Percentiles rank a stretch among this genome's conserved stretches.
Conservation (phyloP, 2,888 invertebrate species). For the Belgica antarctica region DNA sequence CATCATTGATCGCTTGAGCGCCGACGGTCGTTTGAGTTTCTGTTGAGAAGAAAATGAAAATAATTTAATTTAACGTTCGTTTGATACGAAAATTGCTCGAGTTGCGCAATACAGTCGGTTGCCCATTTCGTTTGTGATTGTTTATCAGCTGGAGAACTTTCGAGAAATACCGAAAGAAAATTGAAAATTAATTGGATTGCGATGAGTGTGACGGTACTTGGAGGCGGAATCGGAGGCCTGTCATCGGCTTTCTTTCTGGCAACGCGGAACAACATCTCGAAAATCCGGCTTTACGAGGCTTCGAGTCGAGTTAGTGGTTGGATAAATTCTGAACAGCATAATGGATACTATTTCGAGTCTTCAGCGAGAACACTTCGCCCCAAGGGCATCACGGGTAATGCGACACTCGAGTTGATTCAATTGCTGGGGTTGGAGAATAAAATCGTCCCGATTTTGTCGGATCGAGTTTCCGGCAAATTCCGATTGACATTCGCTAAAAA, state of each 20-base stretch:
- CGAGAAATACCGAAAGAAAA: neutral
- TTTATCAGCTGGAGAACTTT: too few relatives aligned
- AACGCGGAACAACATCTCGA: constrained; percentile 56
- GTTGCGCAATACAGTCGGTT: too few relatives aligned
- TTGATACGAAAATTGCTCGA: neutral
- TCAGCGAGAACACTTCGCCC: constrained; percentile 86
- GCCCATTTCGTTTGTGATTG: neutral
- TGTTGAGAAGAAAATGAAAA: constrained; percentile 18
- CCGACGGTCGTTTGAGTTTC: constrained; percentile 54
- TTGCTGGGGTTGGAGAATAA: constrained; percentile 66
- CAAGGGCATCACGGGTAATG: constrained; percentile 66
- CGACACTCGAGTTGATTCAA: constrained; percentile 76
- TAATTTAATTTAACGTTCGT: constrained; percentile 1
- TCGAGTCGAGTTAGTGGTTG: constrained; percentile 81
- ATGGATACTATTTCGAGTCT: constrained; percentile 61
- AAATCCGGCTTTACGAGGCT: constrained; percentile 69
- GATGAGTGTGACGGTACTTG: constrained; percentile 59
- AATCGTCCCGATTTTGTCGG: constrained; percentile 61
- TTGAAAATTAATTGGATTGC: constrained; percentile 17
- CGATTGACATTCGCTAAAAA: constrained; percentile 79
- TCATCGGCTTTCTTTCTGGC: constrained; percentile 77
- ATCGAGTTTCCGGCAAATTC: constrained; percentile 71
- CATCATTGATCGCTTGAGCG: constrained; percentile 54
- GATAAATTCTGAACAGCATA: constrained; percentile 68
- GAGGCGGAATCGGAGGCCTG: constrained; percentile 85